Conservation (phyloP, 2,888 invertebrate species). For the Dromius quadrimaculatus region DNA sequence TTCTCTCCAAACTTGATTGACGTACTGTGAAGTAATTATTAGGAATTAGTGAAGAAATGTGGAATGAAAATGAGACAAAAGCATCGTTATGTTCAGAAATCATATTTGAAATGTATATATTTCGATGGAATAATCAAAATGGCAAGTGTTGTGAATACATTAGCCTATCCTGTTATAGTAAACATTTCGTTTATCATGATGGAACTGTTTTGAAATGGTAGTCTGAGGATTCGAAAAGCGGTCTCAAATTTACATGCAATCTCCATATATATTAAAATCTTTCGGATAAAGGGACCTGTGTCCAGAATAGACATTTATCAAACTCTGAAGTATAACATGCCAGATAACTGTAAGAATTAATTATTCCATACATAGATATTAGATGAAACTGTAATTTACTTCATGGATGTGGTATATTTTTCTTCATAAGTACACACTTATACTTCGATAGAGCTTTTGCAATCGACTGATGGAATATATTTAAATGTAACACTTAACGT, state of each 20-base stretch:
- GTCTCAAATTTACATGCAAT: slow-evolving; percentile 47
- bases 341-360: slow-evolving; percentile 49
- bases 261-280: slow-evolving; percentile 51
- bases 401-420: neutral
- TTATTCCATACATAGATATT: slow-evolving; percentile 51
- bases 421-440: neutral
- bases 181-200: slow-evolving; percentile 38
- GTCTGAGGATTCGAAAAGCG: slow-evolving; percentile 46
- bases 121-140: too few species aligned
- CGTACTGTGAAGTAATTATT: too few species aligned
- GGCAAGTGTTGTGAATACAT: slow-evolving; percentile 9
- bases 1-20: too few species aligned
- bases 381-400: slow-evolving; percentile 1
- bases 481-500: neutral
- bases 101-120: too few species aligned
- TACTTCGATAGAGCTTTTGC: neutral
- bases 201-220: slow-evolving; percentile 40
- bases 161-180: slow-evolving; percentile 30
- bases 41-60: too few species aligned
- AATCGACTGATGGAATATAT: neutral
- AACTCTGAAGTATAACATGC: slow-evolving; percentile 37
- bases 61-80: too few species aligned
- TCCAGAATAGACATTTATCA: slow-evolving; percentile 45
- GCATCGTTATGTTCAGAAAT: too few species aligned
- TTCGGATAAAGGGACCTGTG: slow-evolving; percentile 25